Percentiles rank a stretch among this genome's conserved stretches.
phyloP scores from a whole-genome alignment of 2,113 vertebrate species.

The Cinclus cinclus region DNA sequence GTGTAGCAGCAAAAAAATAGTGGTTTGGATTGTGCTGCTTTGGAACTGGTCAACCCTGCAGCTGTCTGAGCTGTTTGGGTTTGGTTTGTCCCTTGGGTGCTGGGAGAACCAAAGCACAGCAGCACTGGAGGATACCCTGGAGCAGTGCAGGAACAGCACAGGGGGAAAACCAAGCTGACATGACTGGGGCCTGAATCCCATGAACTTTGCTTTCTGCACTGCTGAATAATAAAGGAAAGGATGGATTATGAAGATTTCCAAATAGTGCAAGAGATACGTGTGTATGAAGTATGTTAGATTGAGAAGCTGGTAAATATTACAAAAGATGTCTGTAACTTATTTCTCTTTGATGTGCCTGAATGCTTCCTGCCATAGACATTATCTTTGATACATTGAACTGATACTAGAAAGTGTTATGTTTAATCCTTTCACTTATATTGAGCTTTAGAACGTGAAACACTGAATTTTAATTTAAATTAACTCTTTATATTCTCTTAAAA shows the following conservation, averaged over 20 bases:
- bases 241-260: background rate
- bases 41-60: background rate
- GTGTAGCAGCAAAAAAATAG: background rate
- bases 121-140: accelerated
- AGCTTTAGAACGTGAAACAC: constrained; percentile 24
- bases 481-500: background rate
- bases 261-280: background rate
- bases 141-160: background rate
- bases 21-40: background rate
- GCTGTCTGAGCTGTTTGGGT: background rate
- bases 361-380: background rate
- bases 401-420: constrained; percentile 11
- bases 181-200: background rate
- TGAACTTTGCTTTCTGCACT: background rate
- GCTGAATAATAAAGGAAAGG: background rate
- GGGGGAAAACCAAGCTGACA: background rate
- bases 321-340: background rate
- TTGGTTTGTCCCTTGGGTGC: background rate
- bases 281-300: background rate
- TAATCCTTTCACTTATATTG: constrained; percentile 59
- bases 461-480: constrained; percentile 26
- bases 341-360: constrained; percentile 33
- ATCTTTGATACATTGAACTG: constrained; percentile 26
- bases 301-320: constrained; percentile 20
- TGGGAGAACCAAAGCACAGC: background rate